These are phyloP conservation scores for Polyommatus icarus DNA, from an alignment of 2,888 invertebrate genomes.

Conservation along the genomic window DNA sequence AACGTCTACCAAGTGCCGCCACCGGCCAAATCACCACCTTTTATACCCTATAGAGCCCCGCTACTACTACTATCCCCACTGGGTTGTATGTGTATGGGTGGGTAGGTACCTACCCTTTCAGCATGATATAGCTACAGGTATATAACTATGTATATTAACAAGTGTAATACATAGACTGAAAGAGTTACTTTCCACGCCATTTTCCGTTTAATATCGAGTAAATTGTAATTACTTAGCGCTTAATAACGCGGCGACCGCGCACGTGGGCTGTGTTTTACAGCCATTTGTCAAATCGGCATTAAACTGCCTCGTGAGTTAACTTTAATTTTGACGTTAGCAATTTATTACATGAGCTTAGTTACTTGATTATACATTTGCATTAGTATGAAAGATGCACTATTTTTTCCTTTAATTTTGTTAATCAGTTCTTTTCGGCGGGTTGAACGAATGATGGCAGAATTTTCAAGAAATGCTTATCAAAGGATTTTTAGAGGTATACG, in stretches of 20 bases:
- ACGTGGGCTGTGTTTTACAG: not conserved
- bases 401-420: not conserved
- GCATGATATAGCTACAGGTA: too few species aligned
- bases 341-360: not conserved
- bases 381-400: not conserved
- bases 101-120: too few species aligned
- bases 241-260: not conserved
- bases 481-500: too few species aligned
- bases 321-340: not conserved
- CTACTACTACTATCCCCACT: too few species aligned
- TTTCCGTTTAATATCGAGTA: conserved; percentile 13
- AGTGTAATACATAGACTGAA: not conserved
- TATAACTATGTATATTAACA: too few species aligned
- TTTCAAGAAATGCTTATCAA: too few species aligned
- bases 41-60: too few species aligned
- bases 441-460: too few species aligned
- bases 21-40: too few species aligned
- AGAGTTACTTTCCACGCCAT: conserved; percentile 1
- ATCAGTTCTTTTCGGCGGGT: too few species aligned
- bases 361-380: not conserved
- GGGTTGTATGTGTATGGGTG: too few species aligned
- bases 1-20: too few species aligned
- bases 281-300: conserved; percentile 26
- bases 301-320: not conserved
- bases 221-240: conserved; percentile 18